phyloP scores from a whole-genome alignment of 2,888 invertebrate genomes.

The Melanophora roralis region DNA sequence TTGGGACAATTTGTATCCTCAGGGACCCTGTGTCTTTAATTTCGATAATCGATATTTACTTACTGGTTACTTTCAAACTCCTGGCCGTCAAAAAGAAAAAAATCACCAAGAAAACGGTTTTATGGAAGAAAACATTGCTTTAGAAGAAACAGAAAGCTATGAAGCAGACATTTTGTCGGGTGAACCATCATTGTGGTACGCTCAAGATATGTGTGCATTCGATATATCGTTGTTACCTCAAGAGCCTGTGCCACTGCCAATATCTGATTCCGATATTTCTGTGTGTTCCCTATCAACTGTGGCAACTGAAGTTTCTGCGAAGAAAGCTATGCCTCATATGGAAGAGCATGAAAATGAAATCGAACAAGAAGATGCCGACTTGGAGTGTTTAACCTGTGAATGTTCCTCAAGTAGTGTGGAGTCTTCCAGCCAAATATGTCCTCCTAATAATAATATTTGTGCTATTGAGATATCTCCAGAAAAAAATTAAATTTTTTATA shows the following conservation, averaged over 20 bases:
- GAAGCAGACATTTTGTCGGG: conserved; percentile 65
- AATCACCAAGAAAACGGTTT: conserved; percentile 13
- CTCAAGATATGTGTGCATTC: conserved; percentile 83
- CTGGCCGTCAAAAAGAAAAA: conserved; percentile 63
- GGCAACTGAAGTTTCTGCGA: conserved; percentile 60
- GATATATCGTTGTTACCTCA: conserved; percentile 84
- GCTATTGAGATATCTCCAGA: conserved; percentile 68
- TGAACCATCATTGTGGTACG: conserved; percentile 81
- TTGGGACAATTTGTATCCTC: conserved; percentile 84
- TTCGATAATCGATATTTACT: conserved; percentile 88
- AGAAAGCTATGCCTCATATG: conserved; percentile 63
- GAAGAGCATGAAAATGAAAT: conserved; percentile 68
- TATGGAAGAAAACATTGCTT: conserved; percentile 51
- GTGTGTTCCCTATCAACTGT: conserved; percentile 70
- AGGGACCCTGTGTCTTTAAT: conserved; percentile 86
- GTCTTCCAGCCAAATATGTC: conserved; percentile 66
- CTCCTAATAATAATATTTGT: conserved; percentile 66
- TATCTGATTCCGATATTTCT: conserved; percentile 80
- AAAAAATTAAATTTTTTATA: neutral
- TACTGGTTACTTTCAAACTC: conserved; percentile 82
- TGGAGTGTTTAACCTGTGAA: conserved; percentile 71
- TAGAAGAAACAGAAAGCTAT: conserved; percentile 63
- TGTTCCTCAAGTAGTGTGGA: conserved; percentile 67
- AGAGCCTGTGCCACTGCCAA: conserved; percentile 82
- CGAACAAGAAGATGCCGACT: conserved; percentile 65